phyloP scores from a whole-genome alignment of 2,888 invertebrate genomes.

The Drosophila aldrichi region DNA sequence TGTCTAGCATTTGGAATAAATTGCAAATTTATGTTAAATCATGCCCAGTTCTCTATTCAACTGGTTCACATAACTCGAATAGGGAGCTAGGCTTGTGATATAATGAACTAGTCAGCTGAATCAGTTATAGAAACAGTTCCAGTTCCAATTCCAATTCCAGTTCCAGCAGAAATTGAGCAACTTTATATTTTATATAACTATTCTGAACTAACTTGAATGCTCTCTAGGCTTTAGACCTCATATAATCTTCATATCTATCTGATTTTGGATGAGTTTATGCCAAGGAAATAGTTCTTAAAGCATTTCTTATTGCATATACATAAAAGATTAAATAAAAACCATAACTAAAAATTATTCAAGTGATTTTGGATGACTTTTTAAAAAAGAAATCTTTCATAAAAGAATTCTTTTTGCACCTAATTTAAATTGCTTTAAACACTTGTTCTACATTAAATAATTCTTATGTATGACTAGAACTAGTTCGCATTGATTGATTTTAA shows the following conservation, averaged over 20 bases:
- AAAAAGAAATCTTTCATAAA: background rate
- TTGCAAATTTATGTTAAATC: background rate
- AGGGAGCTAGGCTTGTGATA: background rate
- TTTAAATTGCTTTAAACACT: too few species aligned
- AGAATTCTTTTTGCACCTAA: too few species aligned
- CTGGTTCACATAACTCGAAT: background rate
- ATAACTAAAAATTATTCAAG: background rate
- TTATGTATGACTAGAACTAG: too few species aligned
- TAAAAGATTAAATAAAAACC: background rate
- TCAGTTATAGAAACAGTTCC: background rate
- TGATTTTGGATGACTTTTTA: background rate
- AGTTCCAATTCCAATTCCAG: background rate
- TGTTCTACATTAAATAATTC: too few species aligned
- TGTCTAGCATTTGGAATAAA: too few species aligned
- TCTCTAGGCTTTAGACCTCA: too few species aligned
- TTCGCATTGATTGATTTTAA: too few species aligned
- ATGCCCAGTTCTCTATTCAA: background rate
- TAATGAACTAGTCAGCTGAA: slow-evolving; percentile 1
- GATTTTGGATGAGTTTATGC: background rate
- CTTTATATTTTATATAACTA: too few species aligned
- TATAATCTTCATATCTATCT: too few species aligned
- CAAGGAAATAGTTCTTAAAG: background rate
- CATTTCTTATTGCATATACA: background rate
- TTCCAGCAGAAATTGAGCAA: too few species aligned
- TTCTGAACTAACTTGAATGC: too few species aligned